A percentile compares a stretch with the other conserved stretches of the same genome.
These are phyloP conservation scores for Bathynomus jamesi DNA, from an alignment of 1,140 invertebrate species.

Conservation along the genomic window DNA sequence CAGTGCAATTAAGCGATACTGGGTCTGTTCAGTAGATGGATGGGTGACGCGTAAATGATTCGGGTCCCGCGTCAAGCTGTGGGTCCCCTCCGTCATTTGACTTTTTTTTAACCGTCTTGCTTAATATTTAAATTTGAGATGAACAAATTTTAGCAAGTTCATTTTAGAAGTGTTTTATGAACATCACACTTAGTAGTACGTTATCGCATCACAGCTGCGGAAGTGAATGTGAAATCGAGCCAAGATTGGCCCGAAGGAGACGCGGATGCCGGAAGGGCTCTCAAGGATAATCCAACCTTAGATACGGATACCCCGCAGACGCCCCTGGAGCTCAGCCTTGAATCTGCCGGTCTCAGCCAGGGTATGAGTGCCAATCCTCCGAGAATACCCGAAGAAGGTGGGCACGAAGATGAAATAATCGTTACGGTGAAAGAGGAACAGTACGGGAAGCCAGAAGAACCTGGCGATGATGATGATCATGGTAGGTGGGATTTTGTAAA, in stretches of 20 bases:
- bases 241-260: neutral
- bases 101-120: too few species aligned
- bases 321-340: neutral
- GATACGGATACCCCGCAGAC: neutral
- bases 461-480: neutral
- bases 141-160: too few species aligned
- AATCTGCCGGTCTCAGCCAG: neutral
- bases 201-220: neutral
- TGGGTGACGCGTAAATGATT: too few species aligned
- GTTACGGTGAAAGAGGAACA: neutral
- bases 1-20: too few species aligned
- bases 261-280: neutral
- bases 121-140: too few species aligned
- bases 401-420: neutral
- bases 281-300: neutral
- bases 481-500: too few species aligned
- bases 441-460: neutral
- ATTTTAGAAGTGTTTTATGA: too few species aligned
- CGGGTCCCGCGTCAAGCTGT: too few species aligned
- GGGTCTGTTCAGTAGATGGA: too few species aligned
- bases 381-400: neutral
- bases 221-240: neutral
- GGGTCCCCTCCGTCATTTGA: too few species aligned
- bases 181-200: too few species aligned
- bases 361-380: neutral